phyloP scores from a whole-genome alignment of 2,888 invertebrate species.

The Prosapia bicincta region DNA sequence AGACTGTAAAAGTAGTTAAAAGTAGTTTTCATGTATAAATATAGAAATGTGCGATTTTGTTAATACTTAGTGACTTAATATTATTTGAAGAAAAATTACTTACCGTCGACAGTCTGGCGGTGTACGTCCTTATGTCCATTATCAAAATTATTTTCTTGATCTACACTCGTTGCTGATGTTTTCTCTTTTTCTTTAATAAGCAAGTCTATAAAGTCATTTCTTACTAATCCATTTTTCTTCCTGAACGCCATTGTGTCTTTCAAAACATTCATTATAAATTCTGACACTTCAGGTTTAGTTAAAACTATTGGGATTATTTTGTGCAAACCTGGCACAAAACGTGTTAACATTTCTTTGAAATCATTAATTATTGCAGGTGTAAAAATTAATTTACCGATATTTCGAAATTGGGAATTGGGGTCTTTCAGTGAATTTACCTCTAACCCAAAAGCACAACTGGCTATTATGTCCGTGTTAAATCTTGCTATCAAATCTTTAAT shows the following conservation, averaged over 20 bases:
- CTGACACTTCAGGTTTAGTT: conserved; percentile 36
- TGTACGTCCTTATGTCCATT: too few species aligned
- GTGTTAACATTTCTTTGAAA: conserved; percentile 31
- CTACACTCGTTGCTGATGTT: too few species aligned
- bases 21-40: too few species aligned
- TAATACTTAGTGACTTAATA: too few species aligned
- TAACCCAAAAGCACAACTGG: conserved; percentile 51
- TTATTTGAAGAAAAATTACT: too few species aligned
- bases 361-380: conserved; percentile 23
- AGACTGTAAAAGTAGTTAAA: too few species aligned
- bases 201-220: conserved; percentile 41
- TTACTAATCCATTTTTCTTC: conserved; percentile 36
- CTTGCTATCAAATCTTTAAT: conserved; percentile 47
- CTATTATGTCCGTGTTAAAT: conserved; percentile 52
- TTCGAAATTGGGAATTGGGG: conserved; percentile 46
- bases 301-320: conserved; percentile 32
- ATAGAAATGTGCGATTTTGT: too few species aligned
- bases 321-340: conserved; percentile 36
- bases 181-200: too few species aligned
- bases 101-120: too few species aligned
- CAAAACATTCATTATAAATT: conserved; percentile 41
- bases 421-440: conserved; percentile 46
- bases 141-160: too few species aligned
- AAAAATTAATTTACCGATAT: conserved; percentile 40
- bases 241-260: conserved; percentile 40